Conservation (phyloP, 1,140 invertebrate species). For the Metopolophium dirhodum region DNA sequence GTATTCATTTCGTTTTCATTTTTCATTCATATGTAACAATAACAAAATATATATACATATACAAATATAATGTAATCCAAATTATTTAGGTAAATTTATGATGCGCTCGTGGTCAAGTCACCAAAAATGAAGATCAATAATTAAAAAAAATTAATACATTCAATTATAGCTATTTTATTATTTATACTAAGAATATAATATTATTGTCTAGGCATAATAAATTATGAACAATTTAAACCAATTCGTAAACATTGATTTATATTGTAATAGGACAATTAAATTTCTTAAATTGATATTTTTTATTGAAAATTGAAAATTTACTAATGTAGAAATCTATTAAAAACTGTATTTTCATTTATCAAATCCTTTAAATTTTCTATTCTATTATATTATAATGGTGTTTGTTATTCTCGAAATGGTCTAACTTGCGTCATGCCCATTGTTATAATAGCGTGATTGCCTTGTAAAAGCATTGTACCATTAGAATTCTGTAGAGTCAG, state of each 20-base stretch:
- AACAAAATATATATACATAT: neutral
- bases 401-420: neutral
- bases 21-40: neutral
- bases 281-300: neutral
- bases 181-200: neutral
- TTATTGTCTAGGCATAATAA: neutral
- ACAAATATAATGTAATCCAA: neutral
- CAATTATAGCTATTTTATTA: neutral
- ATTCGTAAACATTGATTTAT: neutral
- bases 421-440: neutral
- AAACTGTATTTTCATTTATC: neutral
- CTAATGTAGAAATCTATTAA: neutral
- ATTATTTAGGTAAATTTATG: neutral
- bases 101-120: neutral
- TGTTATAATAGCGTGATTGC: neutral
- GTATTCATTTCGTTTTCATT: neutral
- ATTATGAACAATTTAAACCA: neutral
- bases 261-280: neutral
- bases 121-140: neutral
- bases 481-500: slow-evolving; percentile 8
- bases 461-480: neutral
- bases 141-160: neutral
- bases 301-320: neutral
- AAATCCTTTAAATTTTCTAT: neutral
- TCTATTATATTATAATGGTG: neutral